Evolutionary conservation across 1,140 invertebrate species (phyloP), one percentile per base, ranked within the genome.

Genomic region (Bathynomus jamesi): DNA sequence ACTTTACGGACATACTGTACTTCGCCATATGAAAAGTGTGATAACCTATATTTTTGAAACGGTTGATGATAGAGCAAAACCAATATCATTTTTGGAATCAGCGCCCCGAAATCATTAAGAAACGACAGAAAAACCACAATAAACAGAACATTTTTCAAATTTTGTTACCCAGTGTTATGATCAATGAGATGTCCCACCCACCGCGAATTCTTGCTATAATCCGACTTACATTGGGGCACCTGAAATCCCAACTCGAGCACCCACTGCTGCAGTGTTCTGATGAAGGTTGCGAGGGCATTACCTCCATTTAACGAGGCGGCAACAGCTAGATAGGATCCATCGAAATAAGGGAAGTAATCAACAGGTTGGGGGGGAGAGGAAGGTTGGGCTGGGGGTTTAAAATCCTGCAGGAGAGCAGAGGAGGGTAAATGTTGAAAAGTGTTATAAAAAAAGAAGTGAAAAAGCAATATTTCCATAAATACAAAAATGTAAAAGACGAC

Each of bases 261-360:
- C 92, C 92, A 94, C 73, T 91, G 87, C 78, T 91, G 89, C n/a
- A 94, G 78, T 84, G 89, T 90, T 79, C 87, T 87, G 0, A 94
- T 90, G 83, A 94, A 93, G 2, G 88, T 87, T 0, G 90, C 89
- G 13, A 95, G 81, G n/a, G 87, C 87, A 83, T 95, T 95, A 21
- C 93, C 93, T 4, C 93, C 93, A 83, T 93, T 95, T 21, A 96
- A 82, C 17, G 91, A 92, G 28, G 93, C 92, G 24, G 91, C 92
- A 4, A 93, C 89, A 3, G 91, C 89, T 71, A 95, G 81, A 82
- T 90, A 92, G 65, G 86, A 86, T 5, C 85, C 85, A 67, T 87
- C 83, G 81, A 93, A 93, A 82, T 91, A 94, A 24, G 92, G 91
- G 78, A 91, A 88, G 81, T 90, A 89, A 79, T 91, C 87, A 30